These are phyloP conservation scores for Hoplodrina ambigua DNA, from an alignment of 2,888 invertebrate species.

Conservation along the genomic window DNA sequence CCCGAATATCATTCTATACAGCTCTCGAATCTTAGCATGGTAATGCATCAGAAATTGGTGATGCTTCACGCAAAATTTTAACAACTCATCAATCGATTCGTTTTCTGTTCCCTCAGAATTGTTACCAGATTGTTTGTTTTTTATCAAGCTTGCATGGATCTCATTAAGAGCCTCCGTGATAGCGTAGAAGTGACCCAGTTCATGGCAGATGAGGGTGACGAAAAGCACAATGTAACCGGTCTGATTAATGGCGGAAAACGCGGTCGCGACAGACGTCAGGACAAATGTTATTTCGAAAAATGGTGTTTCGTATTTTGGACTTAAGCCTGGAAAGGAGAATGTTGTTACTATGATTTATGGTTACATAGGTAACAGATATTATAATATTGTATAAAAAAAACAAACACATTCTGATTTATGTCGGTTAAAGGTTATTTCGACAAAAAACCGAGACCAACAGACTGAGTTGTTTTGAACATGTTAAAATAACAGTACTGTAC, in stretches of 20 bases:
- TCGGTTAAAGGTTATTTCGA: background rate
- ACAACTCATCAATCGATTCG: slow-evolving; percentile 62
- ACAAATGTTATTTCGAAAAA: slow-evolving; percentile 74
- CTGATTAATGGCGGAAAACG: slow-evolving; percentile 78
- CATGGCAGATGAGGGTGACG: slow-evolving; percentile 73
- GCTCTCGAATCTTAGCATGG: slow-evolving; percentile 69
- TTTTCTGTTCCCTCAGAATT: slow-evolving; percentile 31
- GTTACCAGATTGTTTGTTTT: slow-evolving; percentile 29
- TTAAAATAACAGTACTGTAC: background rate
- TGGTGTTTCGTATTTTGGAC: slow-evolving; percentile 75
- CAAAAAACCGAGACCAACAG: too few relatives aligned
- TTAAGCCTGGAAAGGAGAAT: slow-evolving; percentile 69
- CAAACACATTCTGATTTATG: background rate
- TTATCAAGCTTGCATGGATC: slow-evolving; percentile 59
- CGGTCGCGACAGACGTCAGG: slow-evolving; percentile 70
- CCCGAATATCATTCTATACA: slow-evolving; percentile 75
- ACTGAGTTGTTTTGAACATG: background rate
- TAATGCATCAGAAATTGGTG: slow-evolving; percentile 76
- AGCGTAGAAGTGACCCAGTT: slow-evolving; percentile 77
- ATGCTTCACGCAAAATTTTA: slow-evolving; percentile 75
- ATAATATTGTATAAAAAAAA: too few relatives aligned
- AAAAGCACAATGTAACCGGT: slow-evolving; percentile 79
- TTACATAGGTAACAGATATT: background rate
- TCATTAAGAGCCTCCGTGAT: slow-evolving; percentile 73
- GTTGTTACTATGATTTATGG: slow-evolving; percentile 39